phyloP scores from a whole-genome alignment of 2,113 vertebrate genomes.

The Oxyura jamaicensis region DNA sequence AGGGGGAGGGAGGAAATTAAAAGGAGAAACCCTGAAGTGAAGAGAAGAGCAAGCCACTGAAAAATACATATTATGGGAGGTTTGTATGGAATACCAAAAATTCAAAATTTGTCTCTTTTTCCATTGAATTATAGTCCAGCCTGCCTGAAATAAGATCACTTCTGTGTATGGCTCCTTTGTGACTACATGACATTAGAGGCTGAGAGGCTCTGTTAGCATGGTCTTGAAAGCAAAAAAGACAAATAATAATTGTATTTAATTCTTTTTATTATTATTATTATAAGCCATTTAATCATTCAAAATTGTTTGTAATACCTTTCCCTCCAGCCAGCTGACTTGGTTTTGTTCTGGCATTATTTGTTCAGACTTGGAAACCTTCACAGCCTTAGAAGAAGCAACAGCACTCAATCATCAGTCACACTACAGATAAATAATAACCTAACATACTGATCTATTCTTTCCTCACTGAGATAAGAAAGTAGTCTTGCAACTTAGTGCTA shows the following conservation, averaged over 20 bases:
- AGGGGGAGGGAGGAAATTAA: neutral
- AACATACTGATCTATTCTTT: neutral
- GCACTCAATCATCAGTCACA: neutral
- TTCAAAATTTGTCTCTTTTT: neutral
- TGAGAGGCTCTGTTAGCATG: accelerated
- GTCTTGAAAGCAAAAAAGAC: neutral
- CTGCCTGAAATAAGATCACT: neutral
- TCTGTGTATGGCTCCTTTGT: neutral
- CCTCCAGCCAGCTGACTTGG: neutral
- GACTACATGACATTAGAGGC: neutral
- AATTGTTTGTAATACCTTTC: neutral
- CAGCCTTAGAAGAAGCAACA: neutral
- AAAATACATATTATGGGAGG: neutral
- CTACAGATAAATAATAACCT: neutral
- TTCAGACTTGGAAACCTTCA: neutral
- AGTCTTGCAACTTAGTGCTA: neutral
- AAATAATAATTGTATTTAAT: neutral
- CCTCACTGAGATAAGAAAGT: neutral
- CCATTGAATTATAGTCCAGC: neutral
- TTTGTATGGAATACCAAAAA: neutral
- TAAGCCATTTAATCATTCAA: neutral
- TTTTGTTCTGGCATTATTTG: neutral
- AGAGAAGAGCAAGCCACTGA: conserved; percentile 2
- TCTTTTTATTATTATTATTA: neutral
- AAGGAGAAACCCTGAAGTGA: conserved; percentile 1